phyloP scores from a whole-genome alignment of 2,113 vertebrate species.

The Engraulis encrasicolus region DNA sequence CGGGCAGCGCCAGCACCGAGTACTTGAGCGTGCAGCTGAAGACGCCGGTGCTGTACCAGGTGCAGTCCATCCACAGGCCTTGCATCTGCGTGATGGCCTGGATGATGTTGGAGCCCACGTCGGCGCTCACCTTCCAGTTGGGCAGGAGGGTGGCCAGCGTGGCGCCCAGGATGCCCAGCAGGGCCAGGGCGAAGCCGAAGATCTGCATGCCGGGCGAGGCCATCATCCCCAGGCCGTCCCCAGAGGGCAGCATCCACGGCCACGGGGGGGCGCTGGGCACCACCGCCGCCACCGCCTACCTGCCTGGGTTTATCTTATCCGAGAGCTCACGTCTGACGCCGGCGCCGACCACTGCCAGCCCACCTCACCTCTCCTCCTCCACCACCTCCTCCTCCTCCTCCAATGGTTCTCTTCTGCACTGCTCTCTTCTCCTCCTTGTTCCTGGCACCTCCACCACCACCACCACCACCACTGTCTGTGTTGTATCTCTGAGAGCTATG shows the following conservation, averaged over 20 bases:
- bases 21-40: slow-evolving; percentile 92
- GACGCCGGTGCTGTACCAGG: slow-evolving; percentile 96
- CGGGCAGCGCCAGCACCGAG: slow-evolving; percentile 85
- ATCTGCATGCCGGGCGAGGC: slow-evolving; percentile 88
- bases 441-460: no score
- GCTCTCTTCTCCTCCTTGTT: no score
- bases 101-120: slow-evolving; percentile 88
- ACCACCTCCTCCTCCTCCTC: no score
- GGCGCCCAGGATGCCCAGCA: slow-evolving; percentile 84
- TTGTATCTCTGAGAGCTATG: no score
- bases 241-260: slow-evolving; percentile 41
- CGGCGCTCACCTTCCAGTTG: slow-evolving; percentile 92
- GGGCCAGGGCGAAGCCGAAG: slow-evolving; percentile 87
- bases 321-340: no score
- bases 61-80: slow-evolving; percentile 98
- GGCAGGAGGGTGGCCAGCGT: slow-evolving; percentile 90
- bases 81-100: slow-evolving; percentile 90
- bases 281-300: slow-evolving; percentile 12
- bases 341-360: no score
- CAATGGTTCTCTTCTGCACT: no score
- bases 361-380: no score
- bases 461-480: no score
- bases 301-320: no score
- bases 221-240: slow-evolving; percentile 74
- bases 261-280: slow-evolving; percentile 13